A percentile compares a stretch with the other conserved stretches of the same genome.
Evolutionary conservation across 2,797 vertebrate species (phyloP).

Genomic region (Spatula versicolor): DNA sequence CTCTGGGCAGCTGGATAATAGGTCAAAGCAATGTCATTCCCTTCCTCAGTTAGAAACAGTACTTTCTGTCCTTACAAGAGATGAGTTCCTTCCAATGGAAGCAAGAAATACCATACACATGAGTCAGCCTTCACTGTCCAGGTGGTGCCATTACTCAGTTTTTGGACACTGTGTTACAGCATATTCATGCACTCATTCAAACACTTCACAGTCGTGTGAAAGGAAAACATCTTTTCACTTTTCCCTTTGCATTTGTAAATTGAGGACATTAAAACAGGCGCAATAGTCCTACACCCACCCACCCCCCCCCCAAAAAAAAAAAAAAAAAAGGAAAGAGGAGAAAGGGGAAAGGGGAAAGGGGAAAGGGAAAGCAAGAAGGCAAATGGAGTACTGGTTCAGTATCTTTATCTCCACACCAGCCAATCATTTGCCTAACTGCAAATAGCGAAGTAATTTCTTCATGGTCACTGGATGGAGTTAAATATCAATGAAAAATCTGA

Average conservation of each 20-base stretch:
- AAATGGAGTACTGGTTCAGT: background rate
- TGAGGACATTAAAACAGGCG: background rate
- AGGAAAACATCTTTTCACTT: slow-evolving; percentile 22
- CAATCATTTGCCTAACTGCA: background rate
- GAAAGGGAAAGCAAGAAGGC: background rate
- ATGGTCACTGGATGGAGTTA: background rate
- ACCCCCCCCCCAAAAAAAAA: no score
- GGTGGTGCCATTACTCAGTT: slow-evolving; percentile 77
- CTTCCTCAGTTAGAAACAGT: slow-evolving; percentile 74
- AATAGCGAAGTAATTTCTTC: background rate
- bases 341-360: background rate
- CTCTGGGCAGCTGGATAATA: slow-evolving; percentile 80
- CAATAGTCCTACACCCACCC: background rate
- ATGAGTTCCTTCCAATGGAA: slow-evolving; percentile 72
- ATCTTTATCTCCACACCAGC: background rate
- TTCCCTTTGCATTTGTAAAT: background rate
- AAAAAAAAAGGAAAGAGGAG: no score
- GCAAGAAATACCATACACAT: slow-evolving; percentile 72
- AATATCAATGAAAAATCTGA: background rate
- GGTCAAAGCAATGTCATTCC: slow-evolving; percentile 79
- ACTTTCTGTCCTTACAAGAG: slow-evolving; percentile 76
- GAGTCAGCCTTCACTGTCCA: slow-evolving; percentile 77
- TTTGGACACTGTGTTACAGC: slow-evolving; percentile 64
- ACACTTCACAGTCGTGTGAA: slow-evolving; percentile 13
- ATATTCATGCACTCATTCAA: slow-evolving; percentile 60